phyloP scores from a whole-genome alignment of 2,113 vertebrate species.

The Zosterops japonicus region DNA sequence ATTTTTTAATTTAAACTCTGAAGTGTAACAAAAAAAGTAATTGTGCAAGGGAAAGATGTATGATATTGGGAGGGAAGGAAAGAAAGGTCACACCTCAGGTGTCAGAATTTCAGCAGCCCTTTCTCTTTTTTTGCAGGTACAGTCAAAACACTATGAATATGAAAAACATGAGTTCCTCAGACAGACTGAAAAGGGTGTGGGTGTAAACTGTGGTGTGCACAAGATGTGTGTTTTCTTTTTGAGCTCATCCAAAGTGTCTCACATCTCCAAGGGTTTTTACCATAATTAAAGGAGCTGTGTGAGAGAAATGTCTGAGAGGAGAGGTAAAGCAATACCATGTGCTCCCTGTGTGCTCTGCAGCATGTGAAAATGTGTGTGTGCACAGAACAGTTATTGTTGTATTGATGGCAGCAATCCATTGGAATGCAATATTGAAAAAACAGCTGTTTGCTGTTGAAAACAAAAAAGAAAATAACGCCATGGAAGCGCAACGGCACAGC shows the following conservation, averaged over 20 bases:
- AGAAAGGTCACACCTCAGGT: neutral
- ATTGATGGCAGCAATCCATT: neutral
- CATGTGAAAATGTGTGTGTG: neutral
- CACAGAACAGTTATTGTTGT: neutral
- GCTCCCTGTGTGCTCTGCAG: neutral
- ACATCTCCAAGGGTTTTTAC: neutral
- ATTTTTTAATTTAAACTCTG: neutral
- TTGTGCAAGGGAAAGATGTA: neutral
- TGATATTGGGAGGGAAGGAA: neutral
- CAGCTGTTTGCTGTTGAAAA: neutral
- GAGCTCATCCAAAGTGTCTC: neutral
- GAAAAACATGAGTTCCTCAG: neutral
- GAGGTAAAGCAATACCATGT: neutral
- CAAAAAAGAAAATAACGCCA: neutral
- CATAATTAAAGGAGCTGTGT: neutral
- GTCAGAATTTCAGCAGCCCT: neutral
- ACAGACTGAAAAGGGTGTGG: neutral
- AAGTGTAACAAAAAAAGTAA: neutral
- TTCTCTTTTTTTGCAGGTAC: neutral
- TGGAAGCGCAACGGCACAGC: neutral
- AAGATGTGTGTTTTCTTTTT: neutral
- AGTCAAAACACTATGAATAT: neutral
- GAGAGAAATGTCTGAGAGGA: neutral
- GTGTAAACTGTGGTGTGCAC: neutral
- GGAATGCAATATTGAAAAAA: neutral